Percentiles rank a stretch among this genome's conserved stretches.
Conservation (phyloP, 2,888 invertebrate species). For the Eupithecia inturbata region DNA sequence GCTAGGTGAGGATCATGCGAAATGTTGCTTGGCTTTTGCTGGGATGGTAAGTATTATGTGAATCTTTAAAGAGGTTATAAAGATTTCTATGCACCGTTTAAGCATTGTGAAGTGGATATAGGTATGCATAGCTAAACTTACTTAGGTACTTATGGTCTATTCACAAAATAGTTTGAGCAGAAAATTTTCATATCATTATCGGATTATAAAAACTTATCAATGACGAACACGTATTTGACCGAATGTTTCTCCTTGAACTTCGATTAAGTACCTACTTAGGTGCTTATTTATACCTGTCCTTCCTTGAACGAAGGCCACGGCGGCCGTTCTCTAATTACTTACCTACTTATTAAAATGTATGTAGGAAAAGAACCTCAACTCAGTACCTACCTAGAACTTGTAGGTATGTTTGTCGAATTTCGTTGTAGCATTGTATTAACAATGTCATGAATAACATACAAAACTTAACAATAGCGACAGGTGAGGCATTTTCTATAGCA, state of each 20-base stretch:
- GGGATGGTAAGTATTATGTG: background rate
- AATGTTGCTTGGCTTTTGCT: background rate
- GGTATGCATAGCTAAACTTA: too few species aligned
- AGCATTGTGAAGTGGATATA: too few species aligned
- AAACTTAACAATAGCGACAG: background rate
- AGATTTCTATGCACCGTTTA: too few species aligned
- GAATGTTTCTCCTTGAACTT: background rate
- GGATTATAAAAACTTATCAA: too few species aligned
- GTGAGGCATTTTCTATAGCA: background rate
- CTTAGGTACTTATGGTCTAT: too few species aligned
- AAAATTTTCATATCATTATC: background rate
- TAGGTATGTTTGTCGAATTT: background rate
- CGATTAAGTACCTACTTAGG: background rate
- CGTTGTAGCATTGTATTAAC: background rate
- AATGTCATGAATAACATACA: background rate
- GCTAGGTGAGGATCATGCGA: slow-evolving; percentile 48
- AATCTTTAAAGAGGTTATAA: background rate
- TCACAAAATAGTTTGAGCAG: background rate
- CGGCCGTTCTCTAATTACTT: background rate
- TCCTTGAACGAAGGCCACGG: background rate
- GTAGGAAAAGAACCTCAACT: background rate
- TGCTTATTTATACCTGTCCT: background rate
- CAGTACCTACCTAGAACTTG: background rate
- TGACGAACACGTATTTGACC: background rate
- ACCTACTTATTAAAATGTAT: background rate